Conservation (phyloP, 2,888 invertebrate species). For the Mechanitis mazaeus region DNA sequence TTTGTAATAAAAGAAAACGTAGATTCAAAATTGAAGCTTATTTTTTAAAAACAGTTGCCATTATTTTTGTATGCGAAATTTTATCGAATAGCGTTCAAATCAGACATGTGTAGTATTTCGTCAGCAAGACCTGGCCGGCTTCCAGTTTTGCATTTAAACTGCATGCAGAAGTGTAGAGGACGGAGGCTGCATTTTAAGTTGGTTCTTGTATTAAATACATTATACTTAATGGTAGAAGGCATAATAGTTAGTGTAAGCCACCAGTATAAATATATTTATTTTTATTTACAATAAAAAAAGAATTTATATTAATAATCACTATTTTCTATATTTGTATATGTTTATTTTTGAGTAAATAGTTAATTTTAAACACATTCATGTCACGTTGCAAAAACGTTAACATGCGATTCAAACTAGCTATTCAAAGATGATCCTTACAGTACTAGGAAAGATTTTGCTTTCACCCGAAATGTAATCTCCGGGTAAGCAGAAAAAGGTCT, state of each 20-base stretch:
- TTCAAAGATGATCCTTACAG: background rate
- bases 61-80: slow-evolving; percentile 10
- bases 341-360: too few relatives aligned
- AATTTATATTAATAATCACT: too few relatives aligned
- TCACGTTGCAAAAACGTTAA: slow-evolving; percentile 1
- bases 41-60: too few relatives aligned
- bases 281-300: too few relatives aligned
- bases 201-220: slow-evolving; percentile 14
- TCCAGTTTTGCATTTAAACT: slow-evolving; percentile 37
- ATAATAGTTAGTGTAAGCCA: background rate
- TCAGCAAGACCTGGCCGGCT: slow-evolving; percentile 32
- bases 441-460: background rate
- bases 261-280: background rate
- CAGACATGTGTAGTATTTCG: slow-evolving; percentile 27
- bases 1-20: too few relatives aligned
- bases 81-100: slow-evolving; percentile 26
- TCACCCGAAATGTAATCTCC: slow-evolving; percentile 5
- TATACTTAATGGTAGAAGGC: slow-evolving; percentile 7
- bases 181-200: slow-evolving; percentile 9
- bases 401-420: background rate
- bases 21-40: too few relatives aligned
- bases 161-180: slow-evolving; percentile 26
- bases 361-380: background rate
- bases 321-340: too few relatives aligned
- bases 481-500: slow-evolving; percentile 8